Base-by-base conservation (phyloP, 2,113 vertebrate species). In the Tychaedon coryphoeus region DNA sequence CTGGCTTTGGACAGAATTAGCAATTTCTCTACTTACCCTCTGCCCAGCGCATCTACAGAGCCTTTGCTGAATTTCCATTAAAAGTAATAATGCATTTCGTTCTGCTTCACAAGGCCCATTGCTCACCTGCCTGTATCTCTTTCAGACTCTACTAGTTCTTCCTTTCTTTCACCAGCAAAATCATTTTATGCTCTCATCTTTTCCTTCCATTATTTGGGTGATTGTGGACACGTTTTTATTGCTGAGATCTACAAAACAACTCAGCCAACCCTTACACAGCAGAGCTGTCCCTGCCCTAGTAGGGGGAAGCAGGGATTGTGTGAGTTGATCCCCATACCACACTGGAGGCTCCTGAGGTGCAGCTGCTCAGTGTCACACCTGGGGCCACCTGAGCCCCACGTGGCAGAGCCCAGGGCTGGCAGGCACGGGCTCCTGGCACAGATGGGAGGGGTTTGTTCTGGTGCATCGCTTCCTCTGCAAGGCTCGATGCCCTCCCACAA, bases 61-160 rank as follows among this genome's bases (percentile, higher is more conserved):
- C 48, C 84, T 64, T 67, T 91, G 93, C 57, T 89, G 77, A 95
- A 94, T 97, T 97, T 92, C 95, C 80, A 97, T 97, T 97, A 96
- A 95, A 97, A 94, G 92, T 96, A 95, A 97, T 95, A 96, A 97
- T 76, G 95, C 85, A 89, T 80, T 97, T 86, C 5, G 61, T 96
- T 96, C 96, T 96, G 96, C 96, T 90, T 93, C 94, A 96, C 72
- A 45, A 54, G 95, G 82, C 58, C 62, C 91, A 90, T 79, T 93
- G 89, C 91, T 97, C 86, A 95, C 88, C 92, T 94, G 92, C 92
- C 71, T 85, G 62, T 88, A 80, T 90, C 92, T 93, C 93, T 86
- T 91, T 96, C 91, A 96, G 73, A 87, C 81, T 92, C 42, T 53
- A 66, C 78, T 57, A 69, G 88, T 93, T 90, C 87, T 36, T 93